Evolutionary conservation across 1,140 invertebrate species (phyloP), one percentile per base, ranked within the genome.

Genomic region (Cherax destructor): DNA sequence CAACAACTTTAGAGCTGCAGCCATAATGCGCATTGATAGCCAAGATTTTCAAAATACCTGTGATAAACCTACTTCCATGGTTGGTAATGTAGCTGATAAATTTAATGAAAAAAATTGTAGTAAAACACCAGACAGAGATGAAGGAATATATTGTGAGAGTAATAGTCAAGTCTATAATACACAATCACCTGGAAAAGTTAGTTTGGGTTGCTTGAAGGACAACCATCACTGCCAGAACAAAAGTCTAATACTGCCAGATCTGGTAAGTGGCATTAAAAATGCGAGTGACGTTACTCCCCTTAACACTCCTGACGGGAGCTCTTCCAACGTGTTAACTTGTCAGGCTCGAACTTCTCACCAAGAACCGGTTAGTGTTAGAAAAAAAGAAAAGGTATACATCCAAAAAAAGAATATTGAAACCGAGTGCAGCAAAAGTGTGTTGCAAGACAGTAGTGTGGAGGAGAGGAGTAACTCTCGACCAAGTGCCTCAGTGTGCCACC

Each of bases 221-320:
- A 69, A 18, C 21, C 65, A 3, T 1, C n/a, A 50, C 16, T n/a
- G n/a, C 7, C 49, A 56, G 41, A 76, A 79, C 50, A 88, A 88
- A 65, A 41, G 59, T 24, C 56, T 91, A 47, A 50, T 91, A 30
- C 49, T 91, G 21, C 89, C 89, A 69, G 89, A 91, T 80, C 74
- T 91, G 56, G 88, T 91, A 16, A 91, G 89, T 47, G 86, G 84
- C 65, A 91, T 91, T 52, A 59, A 91, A 61, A 50, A 85, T 69
- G 89, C 83, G 47, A 85, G 76, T 41, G 81, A 91, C 78, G 83
- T 91, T 47, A 91, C 89, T 10, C 89, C 89, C n/a, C 81, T 91
- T 18, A 80, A 79, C 61, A 85, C 65, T 79, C 89, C 89, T 50
- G 89, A 86, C 21, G 74, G 89, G 10, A 50, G 47, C 65, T 69